Evolutionary conservation across 2,888 invertebrate genomes (phyloP).

Genomic region (Diploptera punctata): DNA sequence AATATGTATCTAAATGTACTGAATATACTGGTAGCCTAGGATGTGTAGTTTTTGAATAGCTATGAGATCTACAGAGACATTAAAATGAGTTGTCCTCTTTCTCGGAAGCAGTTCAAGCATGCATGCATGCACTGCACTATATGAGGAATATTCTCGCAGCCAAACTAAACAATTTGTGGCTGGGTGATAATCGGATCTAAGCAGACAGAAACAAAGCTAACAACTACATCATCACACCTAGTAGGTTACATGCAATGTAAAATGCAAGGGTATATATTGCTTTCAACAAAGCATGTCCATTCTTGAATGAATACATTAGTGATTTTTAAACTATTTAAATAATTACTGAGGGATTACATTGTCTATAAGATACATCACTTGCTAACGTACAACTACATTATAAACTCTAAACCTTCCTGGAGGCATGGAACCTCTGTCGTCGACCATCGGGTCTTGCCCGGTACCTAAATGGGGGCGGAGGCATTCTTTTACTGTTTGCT

Average conservation of each 20-base stretch:
- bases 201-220: constrained; percentile 42
- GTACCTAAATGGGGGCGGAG: constrained; percentile 35
- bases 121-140: constrained; percentile 42
- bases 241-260: constrained; percentile 44
- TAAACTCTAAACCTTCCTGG: constrained; percentile 33
- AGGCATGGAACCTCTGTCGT: constrained; percentile 25
- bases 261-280: constrained; percentile 44
- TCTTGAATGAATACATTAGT: constrained; percentile 44
- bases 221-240: constrained; percentile 40
- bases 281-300: constrained; percentile 45
- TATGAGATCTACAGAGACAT: constrained; percentile 43
- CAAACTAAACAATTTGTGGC: constrained; percentile 40
- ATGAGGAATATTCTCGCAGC: constrained; percentile 38
- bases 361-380: constrained; percentile 36
- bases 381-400: constrained; percentile 37
- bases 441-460: constrained; percentile 6
- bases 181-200: constrained; percentile 37
- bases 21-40: constrained; percentile 44
- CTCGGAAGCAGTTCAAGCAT: constrained; percentile 41
- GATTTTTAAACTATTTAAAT: constrained; percentile 40
- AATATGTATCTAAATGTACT: constrained; percentile 44
- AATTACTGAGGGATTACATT: constrained; percentile 40
- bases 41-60: constrained; percentile 43
- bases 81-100: constrained; percentile 40
- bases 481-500: constrained; percentile 28